Conservation (phyloP, 2,888 invertebrate species). For the Hirudinaria manillensis region DNA sequence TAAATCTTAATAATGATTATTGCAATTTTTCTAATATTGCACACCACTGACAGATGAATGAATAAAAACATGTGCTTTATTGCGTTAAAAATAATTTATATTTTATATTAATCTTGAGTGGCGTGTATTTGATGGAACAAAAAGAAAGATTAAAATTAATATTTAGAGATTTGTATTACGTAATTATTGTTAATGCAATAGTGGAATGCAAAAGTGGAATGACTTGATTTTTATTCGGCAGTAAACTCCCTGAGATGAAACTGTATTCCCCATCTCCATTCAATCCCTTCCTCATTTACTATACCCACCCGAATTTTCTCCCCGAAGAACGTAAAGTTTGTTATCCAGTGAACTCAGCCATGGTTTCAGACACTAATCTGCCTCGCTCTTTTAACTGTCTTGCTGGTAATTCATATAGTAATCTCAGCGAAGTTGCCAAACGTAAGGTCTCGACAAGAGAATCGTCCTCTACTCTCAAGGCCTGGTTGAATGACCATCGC, state of each 20-base stretch:
- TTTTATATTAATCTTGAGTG: background rate
- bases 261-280: background rate
- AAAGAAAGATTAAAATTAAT: background rate
- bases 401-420: background rate
- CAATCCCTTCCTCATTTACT: background rate
- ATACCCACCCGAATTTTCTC: background rate
- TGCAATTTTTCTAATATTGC: too few species aligned
- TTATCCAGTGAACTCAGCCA: background rate
- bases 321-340: background rate
- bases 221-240: background rate
- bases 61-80: constrained; percentile 14
- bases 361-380: background rate
- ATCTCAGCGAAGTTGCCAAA: background rate
- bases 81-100: background rate
- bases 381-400: too few species aligned
- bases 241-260: background rate
- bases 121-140: background rate
- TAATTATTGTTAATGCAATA: too few species aligned
- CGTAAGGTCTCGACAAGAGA: constrained; percentile 21
- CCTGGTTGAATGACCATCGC: constrained; percentile 21
- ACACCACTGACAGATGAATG: background rate
- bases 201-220: too few species aligned
- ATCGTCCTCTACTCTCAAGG: constrained; percentile 17
- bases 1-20: too few species aligned
- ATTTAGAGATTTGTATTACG: too few species aligned